Conservation (phyloP, 2,113 vertebrate species). For the Seriola dumerili region DNA sequence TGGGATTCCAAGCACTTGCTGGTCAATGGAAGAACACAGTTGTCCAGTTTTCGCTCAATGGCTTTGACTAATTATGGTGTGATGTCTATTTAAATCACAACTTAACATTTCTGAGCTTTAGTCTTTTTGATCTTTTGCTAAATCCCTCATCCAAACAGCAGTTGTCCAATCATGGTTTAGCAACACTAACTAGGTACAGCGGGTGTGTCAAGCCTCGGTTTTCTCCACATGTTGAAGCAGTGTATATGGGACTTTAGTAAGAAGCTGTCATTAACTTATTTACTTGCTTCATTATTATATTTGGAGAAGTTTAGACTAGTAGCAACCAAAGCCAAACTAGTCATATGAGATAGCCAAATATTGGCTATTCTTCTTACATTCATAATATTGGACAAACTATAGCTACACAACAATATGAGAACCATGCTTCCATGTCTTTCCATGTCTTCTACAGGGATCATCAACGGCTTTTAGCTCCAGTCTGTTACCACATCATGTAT, state of each 20-base stretch:
- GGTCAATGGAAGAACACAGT: slow-evolving; percentile 34
- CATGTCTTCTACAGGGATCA: neutral
- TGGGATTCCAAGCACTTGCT: slow-evolving; percentile 38
- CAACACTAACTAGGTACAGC: neutral
- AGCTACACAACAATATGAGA: neutral
- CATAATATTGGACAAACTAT: neutral
- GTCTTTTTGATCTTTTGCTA: slow-evolving; percentile 10
- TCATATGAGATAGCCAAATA: neutral
- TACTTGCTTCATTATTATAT: too few species aligned
- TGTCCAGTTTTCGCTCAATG: slow-evolving; percentile 12
- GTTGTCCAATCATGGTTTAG: neutral
- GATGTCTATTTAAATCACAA: slow-evolving; percentile 15
- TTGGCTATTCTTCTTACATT: neutral
- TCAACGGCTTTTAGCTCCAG: neutral
- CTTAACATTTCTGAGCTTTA: neutral
- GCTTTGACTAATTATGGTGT: slow-evolving; percentile 2
- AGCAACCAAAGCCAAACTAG: neutral
- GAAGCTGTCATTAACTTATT: too few species aligned
- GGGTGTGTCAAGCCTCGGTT: neutral
- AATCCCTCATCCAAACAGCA: neutral
- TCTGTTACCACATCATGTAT: too few species aligned
- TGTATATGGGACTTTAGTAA: too few species aligned
- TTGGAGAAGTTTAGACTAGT: neutral
- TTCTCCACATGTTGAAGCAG: neutral
- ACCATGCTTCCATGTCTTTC: neutral